A percentile compares a stretch with the other conserved stretches of the same genome.
Evolutionary conservation across 2,888 invertebrate genomes (phyloP).

Genomic region (Leistus spinibarbis): DNA sequence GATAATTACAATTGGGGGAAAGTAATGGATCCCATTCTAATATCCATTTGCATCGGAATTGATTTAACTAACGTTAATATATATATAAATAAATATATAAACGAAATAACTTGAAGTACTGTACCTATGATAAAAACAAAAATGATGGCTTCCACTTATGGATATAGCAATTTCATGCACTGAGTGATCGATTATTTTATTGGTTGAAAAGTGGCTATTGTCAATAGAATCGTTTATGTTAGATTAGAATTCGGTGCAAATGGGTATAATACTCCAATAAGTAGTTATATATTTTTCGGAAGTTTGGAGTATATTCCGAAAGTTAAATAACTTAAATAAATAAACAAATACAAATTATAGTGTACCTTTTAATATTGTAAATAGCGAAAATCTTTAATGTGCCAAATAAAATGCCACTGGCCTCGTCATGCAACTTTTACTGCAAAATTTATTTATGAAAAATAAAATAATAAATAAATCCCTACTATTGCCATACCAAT

Average conservation of each 20-base stretch:
- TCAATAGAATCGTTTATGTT: too few relatives aligned
- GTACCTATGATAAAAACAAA: too few relatives aligned
- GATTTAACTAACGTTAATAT: too few relatives aligned
- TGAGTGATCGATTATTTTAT: too few relatives aligned
- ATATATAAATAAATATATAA: too few relatives aligned
- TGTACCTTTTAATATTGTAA: conserved; percentile 31
- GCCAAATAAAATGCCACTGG: conserved; percentile 39
- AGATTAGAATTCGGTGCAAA: not conserved
- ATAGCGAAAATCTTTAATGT: conserved; percentile 31
- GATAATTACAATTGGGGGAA: too few relatives aligned
- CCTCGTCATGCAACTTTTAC: conserved; percentile 38
- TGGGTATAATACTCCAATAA: conserved; percentile 1
- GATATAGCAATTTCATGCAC: too few relatives aligned
- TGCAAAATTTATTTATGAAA: conserved; percentile 35
- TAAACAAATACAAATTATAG: conserved; percentile 9
- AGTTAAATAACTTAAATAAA: not conserved
- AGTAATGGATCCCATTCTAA: too few relatives aligned
- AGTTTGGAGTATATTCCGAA: conserved; percentile 31
- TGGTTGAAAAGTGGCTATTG: too few relatives aligned
- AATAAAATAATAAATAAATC: conserved; percentile 1
- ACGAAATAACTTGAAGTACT: too few relatives aligned
- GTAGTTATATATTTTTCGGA: conserved; percentile 22
- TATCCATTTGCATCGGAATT: too few relatives aligned
- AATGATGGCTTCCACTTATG: too few relatives aligned
- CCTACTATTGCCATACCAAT: conserved; percentile 37